Evolutionary conservation across 64 coral and sea anemone species (phyloP).

Genomic region (Porites lutea): DNA sequence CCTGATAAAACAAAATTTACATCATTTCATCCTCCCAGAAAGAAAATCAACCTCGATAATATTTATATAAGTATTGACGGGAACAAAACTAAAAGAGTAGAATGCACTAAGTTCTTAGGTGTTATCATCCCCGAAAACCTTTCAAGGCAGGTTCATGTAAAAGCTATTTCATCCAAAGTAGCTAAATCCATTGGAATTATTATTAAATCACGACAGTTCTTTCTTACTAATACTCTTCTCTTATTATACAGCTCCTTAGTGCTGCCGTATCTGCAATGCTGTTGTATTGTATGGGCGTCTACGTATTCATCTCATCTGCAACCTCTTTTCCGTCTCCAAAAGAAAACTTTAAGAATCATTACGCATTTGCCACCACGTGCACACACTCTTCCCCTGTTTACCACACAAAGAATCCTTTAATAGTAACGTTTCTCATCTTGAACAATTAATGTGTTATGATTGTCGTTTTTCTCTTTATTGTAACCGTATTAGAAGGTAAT

Average conservation of each 20-base stretch:
- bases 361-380: slow-evolving; percentile 30
- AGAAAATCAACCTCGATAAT: slow-evolving; percentile 39
- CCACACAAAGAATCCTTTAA: no score
- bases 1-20: slow-evolving; percentile 42
- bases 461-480: no score
- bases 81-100: slow-evolving; percentile 33
- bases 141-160: slow-evolving; percentile 44
- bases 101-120: neutral
- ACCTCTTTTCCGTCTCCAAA: slow-evolving; percentile 34
- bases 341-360: neutral
- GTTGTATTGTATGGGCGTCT: neutral
- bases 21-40: slow-evolving; percentile 46
- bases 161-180: slow-evolving; percentile 10
- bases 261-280: slow-evolving; percentile 40
- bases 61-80: slow-evolving; percentile 47
- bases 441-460: no score
- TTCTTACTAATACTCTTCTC: neutral
- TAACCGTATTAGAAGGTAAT: no score
- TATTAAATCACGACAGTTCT: neutral
- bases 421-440: no score
- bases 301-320: slow-evolving; percentile 7
- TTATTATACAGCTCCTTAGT: slow-evolving; percentile 52
- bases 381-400: slow-evolving; percentile 35
- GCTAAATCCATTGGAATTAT: slow-evolving; percentile 21
- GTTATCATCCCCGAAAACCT: slow-evolving; percentile 54